Evolutionary conservation across 1,140 invertebrate species (phyloP).

Genomic region (Orius insidiosus): DNA sequence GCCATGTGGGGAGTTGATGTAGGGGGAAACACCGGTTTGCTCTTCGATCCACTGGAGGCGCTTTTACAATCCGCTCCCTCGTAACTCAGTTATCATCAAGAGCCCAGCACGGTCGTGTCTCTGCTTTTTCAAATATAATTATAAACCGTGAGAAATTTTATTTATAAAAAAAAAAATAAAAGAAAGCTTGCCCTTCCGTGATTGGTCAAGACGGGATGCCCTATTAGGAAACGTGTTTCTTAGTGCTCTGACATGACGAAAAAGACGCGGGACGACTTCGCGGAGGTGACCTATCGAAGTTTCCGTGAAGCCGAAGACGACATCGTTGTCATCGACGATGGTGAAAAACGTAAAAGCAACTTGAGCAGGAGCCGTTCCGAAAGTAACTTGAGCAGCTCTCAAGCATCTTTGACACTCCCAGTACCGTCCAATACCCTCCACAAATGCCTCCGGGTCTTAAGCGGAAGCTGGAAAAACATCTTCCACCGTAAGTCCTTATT

Average conservation of each 20-base stretch:
- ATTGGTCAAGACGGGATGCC: no score
- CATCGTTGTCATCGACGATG: constrained; percentile 15
- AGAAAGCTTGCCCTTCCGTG: no score
- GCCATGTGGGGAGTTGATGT: no score
- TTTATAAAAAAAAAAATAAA: no score
- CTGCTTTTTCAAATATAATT: no score
- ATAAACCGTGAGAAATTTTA: no score
- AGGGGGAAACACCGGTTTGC: no score
- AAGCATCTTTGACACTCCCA: constrained; percentile 18
- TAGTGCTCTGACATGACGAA: not conserved
- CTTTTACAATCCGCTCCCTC: no score
- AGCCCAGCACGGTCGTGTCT: no score
- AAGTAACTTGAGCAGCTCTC: constrained; percentile 16
- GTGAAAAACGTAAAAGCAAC: constrained; percentile 1
- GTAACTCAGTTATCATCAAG: no score
- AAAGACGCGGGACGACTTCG: not conserved
- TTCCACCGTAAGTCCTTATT: constrained; percentile 43
- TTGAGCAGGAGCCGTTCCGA: constrained; percentile 10
- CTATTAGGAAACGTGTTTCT: no score
- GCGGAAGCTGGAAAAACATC: constrained; percentile 44
- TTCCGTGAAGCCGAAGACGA: constrained; percentile 13
- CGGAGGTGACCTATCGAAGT: constrained; percentile 13
- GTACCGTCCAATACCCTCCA: constrained; percentile 19
- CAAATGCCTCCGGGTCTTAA: constrained; percentile 37
- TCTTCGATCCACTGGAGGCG: no score